Evolutionary conservation across 1,140 invertebrate genomes (phyloP).

Genomic region (Lordiphosa stackelbergi): DNA sequence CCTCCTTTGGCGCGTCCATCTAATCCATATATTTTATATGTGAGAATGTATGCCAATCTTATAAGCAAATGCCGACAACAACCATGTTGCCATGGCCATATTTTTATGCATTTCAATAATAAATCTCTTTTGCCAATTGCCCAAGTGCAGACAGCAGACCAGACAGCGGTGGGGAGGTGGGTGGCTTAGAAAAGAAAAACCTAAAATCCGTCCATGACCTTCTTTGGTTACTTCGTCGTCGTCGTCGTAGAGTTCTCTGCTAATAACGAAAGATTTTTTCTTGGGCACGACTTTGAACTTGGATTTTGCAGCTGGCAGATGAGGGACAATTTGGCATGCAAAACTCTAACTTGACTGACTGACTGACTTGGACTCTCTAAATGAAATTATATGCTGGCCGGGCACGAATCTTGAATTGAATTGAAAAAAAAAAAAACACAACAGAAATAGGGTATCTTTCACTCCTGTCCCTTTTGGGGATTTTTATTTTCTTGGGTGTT

Average conservation of each 20-base stretch:
- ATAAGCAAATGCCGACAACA: conserved; percentile 27
- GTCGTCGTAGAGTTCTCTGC: conserved; percentile 45
- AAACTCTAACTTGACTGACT: conserved; percentile 47
- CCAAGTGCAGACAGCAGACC: conserved; percentile 30
- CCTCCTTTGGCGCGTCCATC: no score
- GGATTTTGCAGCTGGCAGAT: conserved; percentile 25
- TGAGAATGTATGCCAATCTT: conserved; percentile 49
- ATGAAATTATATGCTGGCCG: conserved; percentile 62
- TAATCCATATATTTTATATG: conserved; percentile 6
- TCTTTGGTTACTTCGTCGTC: conserved; percentile 48
- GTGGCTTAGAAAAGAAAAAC: conserved; percentile 26
- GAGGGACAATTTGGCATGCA: conserved; percentile 70
- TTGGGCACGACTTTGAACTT: conserved; percentile 72
- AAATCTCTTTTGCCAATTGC: conserved; percentile 66
- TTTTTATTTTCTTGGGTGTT: background rate
- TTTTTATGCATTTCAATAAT: conserved; percentile 74
- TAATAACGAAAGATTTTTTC: conserved; percentile 43
- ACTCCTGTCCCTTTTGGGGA: conserved; percentile 34
- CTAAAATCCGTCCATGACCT: conserved; percentile 72
- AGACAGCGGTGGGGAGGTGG: conserved; percentile 4
- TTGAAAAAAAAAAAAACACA: conserved; percentile 10
- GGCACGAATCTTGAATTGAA: conserved; percentile 56
- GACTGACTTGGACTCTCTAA: conserved; percentile 33
- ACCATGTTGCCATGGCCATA: conserved; percentile 41
- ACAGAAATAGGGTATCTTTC: conserved; percentile 2